Evolutionary conservation across 2,113 vertebrate species (phyloP), one percentile per base, ranked within the genome.

Genomic region (Zingel zingel): DNA sequence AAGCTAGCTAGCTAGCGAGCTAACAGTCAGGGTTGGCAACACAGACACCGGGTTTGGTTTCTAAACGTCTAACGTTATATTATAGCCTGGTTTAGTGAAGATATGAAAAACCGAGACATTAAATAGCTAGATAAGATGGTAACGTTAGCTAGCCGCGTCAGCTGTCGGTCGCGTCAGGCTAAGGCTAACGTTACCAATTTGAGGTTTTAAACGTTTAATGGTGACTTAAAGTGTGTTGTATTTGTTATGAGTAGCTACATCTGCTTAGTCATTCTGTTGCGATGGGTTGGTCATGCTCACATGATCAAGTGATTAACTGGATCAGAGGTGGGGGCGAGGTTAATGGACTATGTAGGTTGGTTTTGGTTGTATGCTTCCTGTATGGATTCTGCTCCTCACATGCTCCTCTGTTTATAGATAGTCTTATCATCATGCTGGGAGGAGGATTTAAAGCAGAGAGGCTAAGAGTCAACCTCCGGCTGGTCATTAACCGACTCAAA

Each of bases 401-500:
- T 62, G 2, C 25, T 59, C 14, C 72, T 10, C 61, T 82, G 6
- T 80, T 53, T 36, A 57, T 63, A 94, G 86, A 72, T 6, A 90
- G 70, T 30, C 6, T 2, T 2, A 75, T 84, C 90, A 94, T 88
- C 85, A 98, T 99, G 98, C 89, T 99, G 91, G 96, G 97, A 59
- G 96, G 96, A 76, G 97, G 97, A 71, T 99, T 99, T 91, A 99
- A 98, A 94, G 95, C 96, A 2, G 98, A 99, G 84, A 96, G 98
- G 81, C 92, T 99, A 81, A 95, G 96, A 83, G 98, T 99, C 90
- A 99, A 99, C 91, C 96, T 99, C 43, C 95, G 98, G 48, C 96
- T 99, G 4, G 98, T 98, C 81, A 99, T 99, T 86, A 99, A 99
- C 90, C 95, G 98, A 54, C 97, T 99, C 69, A 99, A 99, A 83